These are phyloP conservation scores for Gavialis gangeticus DNA, from an alignment of 2,113 vertebrate genomes.

Conservation along the genomic window DNA sequence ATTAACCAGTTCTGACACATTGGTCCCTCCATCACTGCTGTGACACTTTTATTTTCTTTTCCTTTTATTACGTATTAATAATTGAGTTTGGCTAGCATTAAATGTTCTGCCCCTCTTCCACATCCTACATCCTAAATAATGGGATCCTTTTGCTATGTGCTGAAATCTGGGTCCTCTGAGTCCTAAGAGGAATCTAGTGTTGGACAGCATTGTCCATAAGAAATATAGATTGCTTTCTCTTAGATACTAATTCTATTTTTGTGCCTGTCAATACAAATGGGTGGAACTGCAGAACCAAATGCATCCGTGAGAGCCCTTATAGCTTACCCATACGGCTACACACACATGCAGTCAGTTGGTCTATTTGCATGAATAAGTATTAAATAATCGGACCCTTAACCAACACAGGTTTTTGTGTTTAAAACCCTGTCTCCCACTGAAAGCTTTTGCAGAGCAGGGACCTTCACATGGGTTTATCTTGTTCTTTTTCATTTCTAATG, in stretches of 20 bases:
- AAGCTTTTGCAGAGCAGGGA: neutral
- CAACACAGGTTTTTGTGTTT: neutral
- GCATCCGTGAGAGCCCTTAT: neutral
- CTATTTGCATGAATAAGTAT: neutral
- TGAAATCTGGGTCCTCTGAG: neutral
- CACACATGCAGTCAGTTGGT: accelerated
- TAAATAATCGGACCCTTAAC: neutral
- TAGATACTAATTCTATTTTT: neutral
- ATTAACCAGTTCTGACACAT: neutral
- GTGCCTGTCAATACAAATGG: neutral
- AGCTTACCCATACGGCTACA: neutral
- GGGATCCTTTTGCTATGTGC: neutral
- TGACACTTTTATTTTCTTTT: neutral
- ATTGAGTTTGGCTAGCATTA: neutral
- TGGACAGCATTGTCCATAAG: neutral
- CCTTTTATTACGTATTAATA: neutral
- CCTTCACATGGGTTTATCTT: neutral
- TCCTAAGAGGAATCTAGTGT: neutral
- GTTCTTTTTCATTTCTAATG: neutral
- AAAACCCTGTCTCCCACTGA: neutral
- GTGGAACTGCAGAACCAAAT: neutral
- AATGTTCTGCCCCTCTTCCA: neutral
- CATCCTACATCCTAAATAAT: neutral
- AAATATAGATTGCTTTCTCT: neutral
- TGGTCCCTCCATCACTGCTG: neutral